phyloP scores from a whole-genome alignment of 2,888 invertebrate species.

The Ditula angustiorana region DNA sequence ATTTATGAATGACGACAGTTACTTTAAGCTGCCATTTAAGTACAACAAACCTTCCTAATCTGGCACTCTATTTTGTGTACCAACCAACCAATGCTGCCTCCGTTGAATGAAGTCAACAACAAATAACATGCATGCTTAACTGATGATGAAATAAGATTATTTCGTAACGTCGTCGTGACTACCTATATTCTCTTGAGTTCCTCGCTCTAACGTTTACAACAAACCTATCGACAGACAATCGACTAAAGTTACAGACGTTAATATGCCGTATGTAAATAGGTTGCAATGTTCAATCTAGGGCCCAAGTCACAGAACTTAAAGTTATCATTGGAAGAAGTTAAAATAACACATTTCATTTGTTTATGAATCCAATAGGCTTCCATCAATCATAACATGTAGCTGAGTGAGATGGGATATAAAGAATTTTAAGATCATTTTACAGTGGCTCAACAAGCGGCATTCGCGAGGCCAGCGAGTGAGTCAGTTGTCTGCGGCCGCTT shows the following conservation, averaged over 20 bases:
- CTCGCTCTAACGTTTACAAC: neutral
- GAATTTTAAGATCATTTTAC: constrained; percentile 8
- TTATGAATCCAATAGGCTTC: too few relatives aligned
- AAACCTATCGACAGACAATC: neutral
- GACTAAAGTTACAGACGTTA: neutral
- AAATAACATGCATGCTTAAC: neutral
- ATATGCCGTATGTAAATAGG: too few relatives aligned
- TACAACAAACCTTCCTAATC: too few relatives aligned
- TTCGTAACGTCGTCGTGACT: constrained; percentile 2
- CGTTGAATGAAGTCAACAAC: neutral
- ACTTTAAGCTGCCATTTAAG: too few relatives aligned
- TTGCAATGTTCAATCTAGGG: too few relatives aligned
- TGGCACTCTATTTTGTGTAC: neutral
- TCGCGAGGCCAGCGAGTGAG: constrained; percentile 73
- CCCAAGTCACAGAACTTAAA: too few relatives aligned
- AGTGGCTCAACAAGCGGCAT: constrained; percentile 43
- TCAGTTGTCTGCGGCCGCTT: constrained; percentile 72
- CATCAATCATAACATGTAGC: too few relatives aligned
- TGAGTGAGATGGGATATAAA: too few relatives aligned
- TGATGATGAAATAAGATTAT: constrained; percentile 17
- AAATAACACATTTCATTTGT: too few relatives aligned
- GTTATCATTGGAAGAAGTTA: too few relatives aligned
- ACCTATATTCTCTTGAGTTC: neutral
- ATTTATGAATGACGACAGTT: too few relatives aligned
- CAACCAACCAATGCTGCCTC: too few relatives aligned